These are phyloP conservation scores for Parauchenoglanis punctatus DNA, from an alignment of 2,797 vertebrate species.

Conservation along the genomic window DNA sequence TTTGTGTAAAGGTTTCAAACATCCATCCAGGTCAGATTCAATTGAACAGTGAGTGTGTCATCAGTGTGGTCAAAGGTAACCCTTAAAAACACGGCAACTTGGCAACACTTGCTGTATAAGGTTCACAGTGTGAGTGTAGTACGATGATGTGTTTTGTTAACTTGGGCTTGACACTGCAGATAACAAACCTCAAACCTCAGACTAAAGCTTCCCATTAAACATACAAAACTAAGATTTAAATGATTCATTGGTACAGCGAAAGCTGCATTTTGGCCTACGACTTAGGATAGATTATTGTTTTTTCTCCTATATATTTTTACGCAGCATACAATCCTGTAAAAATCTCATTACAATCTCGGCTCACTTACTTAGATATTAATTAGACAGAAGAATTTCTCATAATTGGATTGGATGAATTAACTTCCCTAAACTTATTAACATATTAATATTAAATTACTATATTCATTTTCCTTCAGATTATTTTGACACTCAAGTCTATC, in stretches of 20 bases:
- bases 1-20: not conserved
- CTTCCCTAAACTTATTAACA: no score
- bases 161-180: not conserved
- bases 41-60: not conserved
- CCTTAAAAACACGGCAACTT: not conserved
- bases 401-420: not conserved
- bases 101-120: slow-evolving; percentile 5
- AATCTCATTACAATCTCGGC: not conserved
- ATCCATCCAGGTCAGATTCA: not conserved
- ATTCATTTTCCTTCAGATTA: not conserved
- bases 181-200: not conserved
- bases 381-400: not conserved
- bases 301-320: not conserved
- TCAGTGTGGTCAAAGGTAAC: slow-evolving; percentile 21
- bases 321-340: not conserved
- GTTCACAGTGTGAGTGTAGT: not conserved
- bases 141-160: not conserved
- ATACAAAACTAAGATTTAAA: not conserved
- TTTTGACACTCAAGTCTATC: no score
- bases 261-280: not conserved
- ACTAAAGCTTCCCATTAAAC: not conserved
- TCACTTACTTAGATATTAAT: not conserved
- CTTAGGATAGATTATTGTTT: not conserved
- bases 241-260: not conserved
- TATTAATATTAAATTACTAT: no score